Base-by-base conservation (phyloP, 1,140 invertebrate species). In the Bombus waltoni region DNA sequence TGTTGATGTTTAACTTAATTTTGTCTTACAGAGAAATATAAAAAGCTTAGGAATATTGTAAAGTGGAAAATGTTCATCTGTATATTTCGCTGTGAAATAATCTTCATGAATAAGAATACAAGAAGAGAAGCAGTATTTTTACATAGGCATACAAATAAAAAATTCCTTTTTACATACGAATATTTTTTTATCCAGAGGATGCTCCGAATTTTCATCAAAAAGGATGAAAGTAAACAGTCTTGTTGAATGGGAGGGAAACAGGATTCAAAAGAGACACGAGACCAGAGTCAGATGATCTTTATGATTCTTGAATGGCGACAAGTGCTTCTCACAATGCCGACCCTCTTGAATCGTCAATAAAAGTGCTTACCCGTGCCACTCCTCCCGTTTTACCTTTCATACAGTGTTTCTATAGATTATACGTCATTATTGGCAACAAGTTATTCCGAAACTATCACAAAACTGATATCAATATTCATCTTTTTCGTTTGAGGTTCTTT, bases 301-400 rank as follows among this genome's bases (percentile, higher is more conserved):
- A 44, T 59, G 86, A 73, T 68, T 84, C 53, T 71, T 71, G 71
- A 89, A 87, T 82, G 68, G 73, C 87, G 73, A 87, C 81, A 81
- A 77, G 77, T 89, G 81, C 81, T 73, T 80, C 72, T 75, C 77
- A 75, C 70, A 62, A 73, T 68, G 32, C 42, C 42, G 68, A 70
- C 65, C 84, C 65, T 66, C 66, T 8, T 11, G 44, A 81, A 59
- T 62, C 22, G 1, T 11, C 5, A 9, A 59, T 38, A 11, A 62
- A 10, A 57, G 42, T 18, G 6, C 47, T 53, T 53, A 47, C 10
- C 71, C 13, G 0, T 9, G 18, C 35, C 57, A 10, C 32, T 70
- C 47, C 47, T 76, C 32, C 25, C 9, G 62, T 76, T 53, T 38
- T 53, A 57, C 81, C 74, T 66, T 78, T 44, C 44, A 59, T 40